Percentiles rank a stretch among this genome's conserved stretches.
Conservation (phyloP, 2,113 vertebrate species). For the Pollachius pollachius region DNA sequence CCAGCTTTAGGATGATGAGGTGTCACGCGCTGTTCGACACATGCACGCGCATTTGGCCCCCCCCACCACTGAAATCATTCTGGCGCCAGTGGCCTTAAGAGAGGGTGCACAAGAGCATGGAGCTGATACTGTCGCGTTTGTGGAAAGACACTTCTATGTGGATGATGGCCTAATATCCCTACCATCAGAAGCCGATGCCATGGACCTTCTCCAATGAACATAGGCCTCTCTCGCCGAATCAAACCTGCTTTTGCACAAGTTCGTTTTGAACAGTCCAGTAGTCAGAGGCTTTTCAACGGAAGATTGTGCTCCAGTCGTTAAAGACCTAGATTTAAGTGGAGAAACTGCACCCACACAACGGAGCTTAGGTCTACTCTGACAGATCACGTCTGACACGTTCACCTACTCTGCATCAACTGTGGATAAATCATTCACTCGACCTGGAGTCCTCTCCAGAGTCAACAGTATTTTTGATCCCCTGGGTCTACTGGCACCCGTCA, state of each 20-base stretch:
- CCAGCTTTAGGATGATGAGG: no score
- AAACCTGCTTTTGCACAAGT: constrained; percentile 14
- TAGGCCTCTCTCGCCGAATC: not conserved
- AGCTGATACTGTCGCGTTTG: not conserved
- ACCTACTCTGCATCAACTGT: not conserved
- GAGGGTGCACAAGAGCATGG: not conserved
- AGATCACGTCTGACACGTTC: constrained; percentile 8
- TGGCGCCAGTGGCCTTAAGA: no score
- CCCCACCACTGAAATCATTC: no score
- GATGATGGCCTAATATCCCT: constrained; percentile 6
- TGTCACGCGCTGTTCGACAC: no score
- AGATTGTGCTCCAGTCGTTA: not conserved
- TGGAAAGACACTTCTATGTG: constrained; percentile 3
- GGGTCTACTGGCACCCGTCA: constrained; percentile 7
- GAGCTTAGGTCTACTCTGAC: not conserved
- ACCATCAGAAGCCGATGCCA: not conserved
- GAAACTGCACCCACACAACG: not conserved
- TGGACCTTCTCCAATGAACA: not conserved
- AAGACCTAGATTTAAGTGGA: not conserved
- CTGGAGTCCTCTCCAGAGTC: not conserved
- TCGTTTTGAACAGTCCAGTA: not conserved
- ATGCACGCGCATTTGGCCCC: no score
- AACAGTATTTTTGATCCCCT: constrained; percentile 11
- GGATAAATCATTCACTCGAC: constrained; percentile 5
- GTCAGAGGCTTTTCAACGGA: constrained; percentile 6